A percentile compares a stretch with the other conserved stretches of the same genome.
Evolutionary conservation across 2,888 invertebrate species (phyloP).

Genomic region (Ptilodon capucinus): DNA sequence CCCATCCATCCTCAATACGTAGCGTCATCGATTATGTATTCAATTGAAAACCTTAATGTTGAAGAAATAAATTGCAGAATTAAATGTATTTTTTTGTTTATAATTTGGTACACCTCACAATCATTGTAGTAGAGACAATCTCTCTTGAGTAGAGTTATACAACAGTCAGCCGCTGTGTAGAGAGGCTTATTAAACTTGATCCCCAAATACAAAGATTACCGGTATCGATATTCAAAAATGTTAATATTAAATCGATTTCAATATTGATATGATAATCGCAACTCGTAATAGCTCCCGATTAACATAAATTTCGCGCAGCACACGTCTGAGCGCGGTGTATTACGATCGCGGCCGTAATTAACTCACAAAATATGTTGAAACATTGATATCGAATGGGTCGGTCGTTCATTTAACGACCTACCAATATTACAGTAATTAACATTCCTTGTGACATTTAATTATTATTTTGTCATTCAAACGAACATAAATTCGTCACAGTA

Average conservation of each 20-base stretch:
- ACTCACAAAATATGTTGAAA: not conserved
- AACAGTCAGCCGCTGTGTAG: no score
- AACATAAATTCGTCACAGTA: no score
- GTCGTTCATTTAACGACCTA: not conserved
- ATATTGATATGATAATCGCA: slow-evolving; percentile 5
- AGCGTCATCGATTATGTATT: slow-evolving; percentile 19
- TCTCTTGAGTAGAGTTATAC: no score
- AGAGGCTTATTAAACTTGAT: slow-evolving; percentile 4
- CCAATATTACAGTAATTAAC: not conserved
- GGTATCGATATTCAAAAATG: no score
- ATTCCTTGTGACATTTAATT: no score
- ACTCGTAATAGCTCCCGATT: slow-evolving; percentile 29
- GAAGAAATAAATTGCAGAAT: no score
- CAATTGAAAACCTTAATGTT: slow-evolving; percentile 8
- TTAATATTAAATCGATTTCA: no score
- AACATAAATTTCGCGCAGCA: slow-evolving; percentile 27
- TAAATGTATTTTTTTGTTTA: no score
- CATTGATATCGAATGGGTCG: not conserved
- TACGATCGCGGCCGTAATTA: slow-evolving; percentile 8
- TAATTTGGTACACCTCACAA: no score
- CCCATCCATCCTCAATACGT: slow-evolving; percentile 26
- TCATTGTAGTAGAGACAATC: no score
- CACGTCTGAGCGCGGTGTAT: slow-evolving; percentile 26
- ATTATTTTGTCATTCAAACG: no score
- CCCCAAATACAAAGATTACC: no score